Evolutionary conservation across 2,797 vertebrate genomes (phyloP), one percentile per base, ranked within the genome.

Genomic region (Falco peregrinus): DNA sequence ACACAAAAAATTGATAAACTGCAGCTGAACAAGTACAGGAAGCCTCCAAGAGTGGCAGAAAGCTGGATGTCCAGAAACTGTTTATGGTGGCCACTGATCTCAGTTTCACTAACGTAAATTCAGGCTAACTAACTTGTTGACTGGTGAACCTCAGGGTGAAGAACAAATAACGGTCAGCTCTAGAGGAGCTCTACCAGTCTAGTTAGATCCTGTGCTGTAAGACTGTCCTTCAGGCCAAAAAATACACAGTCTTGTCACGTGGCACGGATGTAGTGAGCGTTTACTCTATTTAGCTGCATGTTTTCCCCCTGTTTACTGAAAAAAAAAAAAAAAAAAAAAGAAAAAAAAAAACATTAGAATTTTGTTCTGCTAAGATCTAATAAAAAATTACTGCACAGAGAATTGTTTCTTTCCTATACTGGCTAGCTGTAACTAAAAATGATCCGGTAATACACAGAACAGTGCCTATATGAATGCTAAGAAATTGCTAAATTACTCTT

Each of bases 401-500:
- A 78, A 54, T 33, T 47, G 7, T 70, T 89, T 84, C 70, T 83
- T 84, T 68, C 20, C 59, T 80, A 9, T 65, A 39, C 57, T 24
- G 63, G 25, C 3, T 29, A 65, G 74, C 61, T 56, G 29, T 79
- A 73, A 59, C 39, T 61, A 50, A 63, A 95, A 91, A 16, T 56
- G 77, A 86, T 88, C 59, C 71, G 73, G 61, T 81, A 78, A 79
- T 86, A 37, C 67, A 47, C 47, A 80, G 68, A 85, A 86, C 22
- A 33, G 13, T 29, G 29, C 64, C 8, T 57, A 2, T 47, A 9
- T 45, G 31, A 74, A 63, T 92, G 51, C 63, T 84, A 6, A 74
- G 78, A 83, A 94, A 79, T 91, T 76, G 41, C 97, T 95, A 65
- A 98, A 89, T 98, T 96, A 95, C 94, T 90, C 80, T 92, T 95